Evolutionary conservation across 2,113 vertebrate species (phyloP), one percentile per base, ranked within the genome.

Genomic region (Sinocyclocheilus grahami): DNA sequence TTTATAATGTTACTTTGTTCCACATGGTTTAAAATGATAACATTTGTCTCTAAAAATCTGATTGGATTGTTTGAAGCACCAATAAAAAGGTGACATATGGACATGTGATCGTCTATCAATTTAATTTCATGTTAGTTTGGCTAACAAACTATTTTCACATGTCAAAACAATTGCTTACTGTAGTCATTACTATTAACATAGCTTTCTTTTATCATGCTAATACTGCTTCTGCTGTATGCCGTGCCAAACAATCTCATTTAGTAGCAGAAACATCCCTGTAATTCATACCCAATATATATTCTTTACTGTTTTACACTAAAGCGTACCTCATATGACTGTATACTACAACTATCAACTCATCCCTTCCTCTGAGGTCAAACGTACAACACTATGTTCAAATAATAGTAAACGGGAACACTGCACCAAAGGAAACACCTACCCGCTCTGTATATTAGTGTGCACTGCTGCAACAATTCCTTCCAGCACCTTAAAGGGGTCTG

Each of bases 391-490:
- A 11, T 30, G 42, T 27, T 71, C 55, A 63, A 22, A 30, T 22
- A 71, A 33, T 37, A 22, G 42, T 42, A 37, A 71, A 82, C 1
- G 1, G 69, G 46, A 83, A 83, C 58, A 58, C 60, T 65, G 60
- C n/a, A 46, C 60, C 14, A 71, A 67, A 82, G 69, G 42, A 74
- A 39, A 84, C n/a, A 24, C 93, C 62, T 91, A 95, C 94, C 93
- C 93, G 58, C 63, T 89, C 89, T 92, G 92, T 27, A 93, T 92
- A 42, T 89, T 91, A 84, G 89, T 91, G 88, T 95, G 94, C 87
- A 95, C 95, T 22, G 93, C 91, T 3, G 91, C 90, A 88, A 95
- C 94, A 78, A 94, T 91, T 84, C 90, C 92, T 87, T 95, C 93
- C 89, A 94, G 89, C 62, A 94, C 92, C 75, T 88, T 82, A 22